Evolutionary conservation across 2,113 vertebrate genomes (phyloP).

Genomic region (Panthera leo): DNA sequence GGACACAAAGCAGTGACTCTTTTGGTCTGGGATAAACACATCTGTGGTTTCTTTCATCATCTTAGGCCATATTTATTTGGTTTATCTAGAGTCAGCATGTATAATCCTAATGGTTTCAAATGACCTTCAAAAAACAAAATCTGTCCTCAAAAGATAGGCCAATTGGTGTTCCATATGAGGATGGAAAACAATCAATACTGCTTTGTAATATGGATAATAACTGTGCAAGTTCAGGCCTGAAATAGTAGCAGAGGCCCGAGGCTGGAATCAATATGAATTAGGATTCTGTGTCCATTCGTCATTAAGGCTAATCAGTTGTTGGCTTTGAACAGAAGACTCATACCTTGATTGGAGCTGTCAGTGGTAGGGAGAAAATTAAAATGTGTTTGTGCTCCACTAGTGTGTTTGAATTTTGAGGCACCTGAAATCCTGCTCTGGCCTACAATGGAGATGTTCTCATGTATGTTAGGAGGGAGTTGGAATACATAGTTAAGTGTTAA

Average conservation of each 20-base stretch:
- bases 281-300: slow-evolving; percentile 51
- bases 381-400: neutral
- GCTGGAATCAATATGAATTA: slow-evolving; percentile 57
- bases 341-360: slow-evolving; percentile 52
- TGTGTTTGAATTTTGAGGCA: slow-evolving; percentile 57
- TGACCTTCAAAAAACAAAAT: neutral
- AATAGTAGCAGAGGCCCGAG: neutral
- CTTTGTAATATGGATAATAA: slow-evolving; percentile 27
- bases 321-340: slow-evolving; percentile 37
- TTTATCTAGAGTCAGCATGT: neutral
- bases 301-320: slow-evolving; percentile 53
- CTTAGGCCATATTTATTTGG: neutral
- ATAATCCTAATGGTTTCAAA: neutral
- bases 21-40: neutral
- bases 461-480: neutral
- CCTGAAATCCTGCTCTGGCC: neutral
- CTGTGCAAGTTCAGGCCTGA: neutral
- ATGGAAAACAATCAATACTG: slow-evolving; percentile 15
- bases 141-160: neutral
- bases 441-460: neutral
- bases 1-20: neutral
- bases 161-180: neutral
- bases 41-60: neutral
- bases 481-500: neutral
- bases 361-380: slow-evolving; percentile 52